These are phyloP conservation scores for Sus scrofa DNA, from an alignment of 2,113 vertebrate species.

Conservation along the genomic window T2T-Sscrofa CM000824.6:37319001-37319500, in stretches of 20 bases:
- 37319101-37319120: background rate
- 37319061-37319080: background rate
- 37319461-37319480: background rate
- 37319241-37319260: background rate
- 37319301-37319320: background rate
- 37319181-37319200: background rate
- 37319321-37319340: background rate
- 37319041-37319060: background rate
- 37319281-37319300: background rate
- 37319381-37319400: background rate
- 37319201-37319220: background rate
- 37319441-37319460: too few species aligned
- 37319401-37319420: background rate
- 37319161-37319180: background rate
- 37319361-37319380: background rate
- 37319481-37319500: background rate
- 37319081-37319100: conserved; percentile 12
- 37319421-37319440: background rate
- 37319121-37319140: background rate
- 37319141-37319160: background rate
- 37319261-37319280: background rate
- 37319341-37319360: too few species aligned
- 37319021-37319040: background rate
- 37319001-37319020: background rate
- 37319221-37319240: background rate